Conservation (phyloP, 2,888 invertebrate species). For the Papilio demoleus region DNA sequence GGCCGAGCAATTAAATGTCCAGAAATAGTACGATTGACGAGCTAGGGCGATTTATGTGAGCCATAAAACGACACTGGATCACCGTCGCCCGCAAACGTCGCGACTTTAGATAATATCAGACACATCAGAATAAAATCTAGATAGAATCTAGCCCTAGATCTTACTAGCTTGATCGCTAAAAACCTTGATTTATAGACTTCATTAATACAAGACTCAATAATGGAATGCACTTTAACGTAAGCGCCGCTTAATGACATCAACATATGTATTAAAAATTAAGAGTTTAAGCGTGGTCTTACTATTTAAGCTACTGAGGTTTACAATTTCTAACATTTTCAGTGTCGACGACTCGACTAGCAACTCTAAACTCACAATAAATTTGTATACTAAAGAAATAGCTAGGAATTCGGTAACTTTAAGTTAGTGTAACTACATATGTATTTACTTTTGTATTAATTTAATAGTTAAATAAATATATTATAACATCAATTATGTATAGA, state of each 20-base stretch:
- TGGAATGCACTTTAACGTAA: too few relatives aligned
- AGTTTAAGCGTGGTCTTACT: too few relatives aligned
- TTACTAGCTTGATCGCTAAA: neutral
- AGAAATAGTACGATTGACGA: constrained; percentile 76
- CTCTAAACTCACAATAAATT: neutral
- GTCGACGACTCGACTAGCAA: neutral
- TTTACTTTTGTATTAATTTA: too few relatives aligned
- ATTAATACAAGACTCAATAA: too few relatives aligned
- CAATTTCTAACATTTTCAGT: neutral
- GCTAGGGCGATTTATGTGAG: constrained; percentile 65
- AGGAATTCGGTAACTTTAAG: too few relatives aligned
- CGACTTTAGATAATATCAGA: constrained; percentile 13
- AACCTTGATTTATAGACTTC: constrained; percentile 3
- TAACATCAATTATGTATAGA: too few relatives aligned
- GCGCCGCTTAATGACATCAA: too few relatives aligned
- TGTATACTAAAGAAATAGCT: too few relatives aligned
- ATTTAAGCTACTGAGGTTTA: too few relatives aligned
- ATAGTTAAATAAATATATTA: too few relatives aligned
- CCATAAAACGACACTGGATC: constrained; percentile 53
- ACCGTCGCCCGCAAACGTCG: constrained; percentile 33
- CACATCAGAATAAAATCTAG: neutral
- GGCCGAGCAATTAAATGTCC: constrained; percentile 74
- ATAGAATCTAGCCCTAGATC: neutral
- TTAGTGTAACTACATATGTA: too few relatives aligned
- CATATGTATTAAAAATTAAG: too few relatives aligned